Evolutionary conservation across 2,888 invertebrate species (phyloP), one percentile per base, ranked within the genome.

Genomic region (Ephialtes manifestator): DNA sequence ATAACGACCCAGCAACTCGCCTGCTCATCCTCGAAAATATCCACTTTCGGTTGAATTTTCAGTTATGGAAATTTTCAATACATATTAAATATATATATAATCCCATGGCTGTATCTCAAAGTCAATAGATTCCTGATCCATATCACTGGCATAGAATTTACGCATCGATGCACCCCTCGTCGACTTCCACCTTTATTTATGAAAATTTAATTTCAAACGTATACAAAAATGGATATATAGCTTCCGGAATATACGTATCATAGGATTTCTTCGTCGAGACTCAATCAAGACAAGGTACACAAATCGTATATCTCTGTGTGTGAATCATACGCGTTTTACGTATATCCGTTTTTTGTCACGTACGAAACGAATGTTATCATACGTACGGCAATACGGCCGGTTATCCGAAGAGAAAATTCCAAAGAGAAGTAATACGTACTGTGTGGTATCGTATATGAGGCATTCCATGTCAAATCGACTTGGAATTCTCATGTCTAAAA

Each of bases 271-370:
- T 75, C 85, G 75, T 71, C 70, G 82, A 71, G 81, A 85, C 85
- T 85, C 81, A 85, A 85, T 85, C 85, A 82, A 82, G 85, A 82
- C 82, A 79, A 67, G 48, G 78, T 82, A 85, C 82, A 85, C 85
- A 85, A 28, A 46, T 75, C 75, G 5, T 24, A 20, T 8, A 81
- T 81, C 48, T 48, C 78, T 75, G 84, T 79, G 82, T 70, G 75
- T 79, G 75, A 63, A 63, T 4, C 39, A 63, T 18, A 35, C 31
- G 63, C 63, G 63, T n/a, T 63, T 63, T 79, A 31, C 53, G 58
- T 48, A 55, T 58, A 78, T 81, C 68, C 74, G 39, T 74, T 81
- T 78, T 81, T 75, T 75, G 79, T 82, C 82, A 82, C 85, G 85
- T 85, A 75, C 82, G 75, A 68, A 65, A 65, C 70, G 63, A 46